These are phyloP conservation scores for Tachysurus fulvidraco DNA, from an alignment of 2,113 vertebrate genomes.

Conservation along the genomic window DNA sequence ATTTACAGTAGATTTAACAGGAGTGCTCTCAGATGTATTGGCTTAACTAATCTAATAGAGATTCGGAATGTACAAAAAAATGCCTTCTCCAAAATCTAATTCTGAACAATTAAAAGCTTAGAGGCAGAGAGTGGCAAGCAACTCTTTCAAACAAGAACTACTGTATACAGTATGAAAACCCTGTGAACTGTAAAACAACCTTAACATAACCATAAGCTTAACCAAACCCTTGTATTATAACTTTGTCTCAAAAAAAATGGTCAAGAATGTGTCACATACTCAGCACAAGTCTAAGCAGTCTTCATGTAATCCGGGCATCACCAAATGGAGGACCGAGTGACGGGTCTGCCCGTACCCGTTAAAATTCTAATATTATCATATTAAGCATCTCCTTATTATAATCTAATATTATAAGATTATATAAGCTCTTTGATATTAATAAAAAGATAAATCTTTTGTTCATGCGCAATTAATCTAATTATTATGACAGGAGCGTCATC, in stretches of 20 bases:
- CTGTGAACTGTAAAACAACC: neutral
- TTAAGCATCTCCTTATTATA: no score
- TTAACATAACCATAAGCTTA: neutral
- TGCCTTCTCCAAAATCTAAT: neutral
- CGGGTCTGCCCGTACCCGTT: no score
- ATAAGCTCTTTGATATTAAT: no score
- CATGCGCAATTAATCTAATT: no score
- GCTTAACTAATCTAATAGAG: neutral
- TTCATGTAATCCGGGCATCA: neutral
- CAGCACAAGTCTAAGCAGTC: neutral
- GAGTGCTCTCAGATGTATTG: conserved; percentile 3
- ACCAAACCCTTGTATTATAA: neutral
- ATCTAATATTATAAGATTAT: no score
- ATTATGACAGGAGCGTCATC: no score
- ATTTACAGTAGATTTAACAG: conserved; percentile 1
- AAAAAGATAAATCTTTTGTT: no score
- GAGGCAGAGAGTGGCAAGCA: neutral
- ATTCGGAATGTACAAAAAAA: neutral
- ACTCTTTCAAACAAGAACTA: neutral
- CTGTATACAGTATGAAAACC: no score
- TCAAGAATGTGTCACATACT: neutral
- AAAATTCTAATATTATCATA: no score
- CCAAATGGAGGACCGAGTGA: no score
- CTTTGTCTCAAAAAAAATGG: neutral
- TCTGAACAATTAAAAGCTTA: conserved; percentile 9